Conservation (phyloP, 2,797 vertebrate species). For the Hypotaenidia philippensis region DNA sequence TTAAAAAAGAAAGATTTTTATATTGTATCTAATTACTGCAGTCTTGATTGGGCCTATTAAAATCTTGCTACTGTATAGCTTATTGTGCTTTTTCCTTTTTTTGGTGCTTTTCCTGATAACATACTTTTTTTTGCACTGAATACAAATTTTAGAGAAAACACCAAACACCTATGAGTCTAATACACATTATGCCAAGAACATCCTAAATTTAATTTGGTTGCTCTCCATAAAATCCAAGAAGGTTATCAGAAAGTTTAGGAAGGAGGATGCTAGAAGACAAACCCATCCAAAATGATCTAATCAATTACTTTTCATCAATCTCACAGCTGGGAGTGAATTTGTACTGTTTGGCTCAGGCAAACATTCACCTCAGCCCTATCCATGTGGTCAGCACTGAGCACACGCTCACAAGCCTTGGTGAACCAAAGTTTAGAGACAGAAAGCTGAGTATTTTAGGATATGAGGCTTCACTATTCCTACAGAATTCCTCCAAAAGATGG, state of each 20-base stretch:
- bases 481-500: not conserved
- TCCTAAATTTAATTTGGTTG: not conserved
- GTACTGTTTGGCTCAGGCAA: not conserved
- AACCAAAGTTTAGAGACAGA: not conserved
- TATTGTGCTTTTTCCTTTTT: not conserved
- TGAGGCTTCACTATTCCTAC: not conserved
- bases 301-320: conserved; percentile 1
- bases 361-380: not conserved
- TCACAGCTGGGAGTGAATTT: not conserved
- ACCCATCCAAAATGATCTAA: not conserved
- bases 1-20: not conserved
- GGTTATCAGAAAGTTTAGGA: not conserved
- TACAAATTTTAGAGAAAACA: not conserved
- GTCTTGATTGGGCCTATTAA: not conserved
- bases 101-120: not conserved
- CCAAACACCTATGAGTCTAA: not conserved
- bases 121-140: not conserved
- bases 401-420: not conserved
- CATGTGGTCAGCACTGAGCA: not conserved
- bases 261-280: not conserved
- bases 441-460: not conserved
- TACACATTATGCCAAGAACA: not conserved
- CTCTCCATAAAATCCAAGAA: not conserved
- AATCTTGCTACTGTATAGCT: not conserved
- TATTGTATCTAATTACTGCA: not conserved